Evolutionary conservation across 2,888 invertebrate species (phyloP).

Genomic region (Troides helena): DNA sequence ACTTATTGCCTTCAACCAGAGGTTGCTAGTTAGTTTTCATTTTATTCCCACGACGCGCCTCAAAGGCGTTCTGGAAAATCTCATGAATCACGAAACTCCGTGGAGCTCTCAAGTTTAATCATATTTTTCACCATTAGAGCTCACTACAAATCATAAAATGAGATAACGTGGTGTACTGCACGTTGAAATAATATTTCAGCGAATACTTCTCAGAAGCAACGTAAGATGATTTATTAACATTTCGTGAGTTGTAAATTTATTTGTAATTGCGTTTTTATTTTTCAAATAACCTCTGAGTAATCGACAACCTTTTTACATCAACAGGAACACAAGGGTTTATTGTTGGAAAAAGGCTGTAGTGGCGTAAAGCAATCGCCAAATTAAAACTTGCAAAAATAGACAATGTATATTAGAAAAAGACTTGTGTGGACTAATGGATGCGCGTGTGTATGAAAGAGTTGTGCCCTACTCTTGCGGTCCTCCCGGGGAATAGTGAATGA

Average conservation of each 20-base stretch:
- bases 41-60: conserved; percentile 12
- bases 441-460: no score
- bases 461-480: no score
- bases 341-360: no score
- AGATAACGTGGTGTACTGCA: neutral
- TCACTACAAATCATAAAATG: neutral
- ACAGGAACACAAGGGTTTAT: no score
- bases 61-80: conserved; percentile 15
- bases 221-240: neutral
- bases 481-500: no score
- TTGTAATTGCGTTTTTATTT: neutral
- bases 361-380: no score
- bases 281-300: no score
- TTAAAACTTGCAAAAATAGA: no score
- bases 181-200: conserved; percentile 4
- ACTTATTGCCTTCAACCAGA: conserved; percentile 16
- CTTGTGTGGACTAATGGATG: no score
- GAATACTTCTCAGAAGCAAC: neutral
- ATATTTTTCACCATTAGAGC: conserved; percentile 17
- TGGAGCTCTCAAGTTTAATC: conserved; percentile 10
- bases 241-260: neutral
- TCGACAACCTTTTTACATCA: no score
- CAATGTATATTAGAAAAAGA: no score
- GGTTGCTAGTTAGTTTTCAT: conserved; percentile 9
- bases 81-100: conserved; percentile 20